Base-by-base conservation (phyloP, 2,797 vertebrate species). In the Myiotriccus ornatus region DNA sequence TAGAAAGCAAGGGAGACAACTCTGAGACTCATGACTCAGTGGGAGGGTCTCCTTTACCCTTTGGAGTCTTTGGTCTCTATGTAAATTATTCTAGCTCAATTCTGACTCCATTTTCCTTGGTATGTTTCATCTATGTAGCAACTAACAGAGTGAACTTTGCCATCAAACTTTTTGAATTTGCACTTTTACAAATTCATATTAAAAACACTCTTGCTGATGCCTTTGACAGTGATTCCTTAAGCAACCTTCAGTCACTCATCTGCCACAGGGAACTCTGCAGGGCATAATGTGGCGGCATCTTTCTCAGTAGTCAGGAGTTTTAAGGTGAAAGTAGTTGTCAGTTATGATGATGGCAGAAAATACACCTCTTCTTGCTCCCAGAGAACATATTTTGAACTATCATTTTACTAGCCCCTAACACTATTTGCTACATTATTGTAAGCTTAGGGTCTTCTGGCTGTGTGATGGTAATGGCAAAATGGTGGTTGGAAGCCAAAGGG, bases 11-110 rank as follows among this genome's bases (percentile, higher is more conserved):
- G 32, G 6, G 7, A 32, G 30, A 7, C 30, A 32, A 59, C 30
- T 35, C 12, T 0, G 0, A 78, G 34, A 9, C 18, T 53, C 39
- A 17, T 41, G 34, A 47, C 15, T 78, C 22, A 47, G 20, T 35
- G 21, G 15, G 11, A 63, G 9, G 7, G 9, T 73, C 8, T 46
- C 14, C 50, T 11, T 56, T 17, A n/a, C 8, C 14, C 28, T 37
- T 27, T 32, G 27, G 18, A 56, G 5, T 27, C 39, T 41, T 65
- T 39, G 25, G 30, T 67, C 19, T 41, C 41, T 43, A 4, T 57
- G 44, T 41, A 59, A 84, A 65, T 28, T 47, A 47, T 47, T 71
- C 18, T 71, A 46, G 15, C 18, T 59, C 34, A 32, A 28, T 59
- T 84, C 30, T 52, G 46, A 84, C 25, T 59, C 24, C 18, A 35